phyloP scores from a whole-genome alignment of 2,888 invertebrate species.

The Ashinkailepas kermadecensis region DNA sequence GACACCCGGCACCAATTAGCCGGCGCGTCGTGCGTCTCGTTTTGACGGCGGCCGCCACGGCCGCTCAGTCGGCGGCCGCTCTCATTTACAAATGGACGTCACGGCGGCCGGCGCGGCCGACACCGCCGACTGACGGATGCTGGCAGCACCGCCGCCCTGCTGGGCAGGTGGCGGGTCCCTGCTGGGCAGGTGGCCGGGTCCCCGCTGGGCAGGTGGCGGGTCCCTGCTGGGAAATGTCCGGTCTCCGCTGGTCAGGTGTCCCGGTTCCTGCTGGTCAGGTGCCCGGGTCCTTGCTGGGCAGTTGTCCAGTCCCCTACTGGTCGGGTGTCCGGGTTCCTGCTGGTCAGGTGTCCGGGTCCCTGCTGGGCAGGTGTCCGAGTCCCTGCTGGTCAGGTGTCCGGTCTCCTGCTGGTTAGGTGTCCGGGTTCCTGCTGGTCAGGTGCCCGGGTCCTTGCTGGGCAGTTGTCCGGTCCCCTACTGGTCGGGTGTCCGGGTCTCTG shows the following conservation, averaged over 20 bases:
- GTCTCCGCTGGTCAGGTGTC: too few relatives aligned
- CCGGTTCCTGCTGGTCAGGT: background rate
- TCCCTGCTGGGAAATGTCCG: background rate
- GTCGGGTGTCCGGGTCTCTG: too few relatives aligned
- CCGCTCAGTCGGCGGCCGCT: background rate
- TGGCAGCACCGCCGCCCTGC: constrained; percentile 5
- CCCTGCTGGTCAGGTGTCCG: too few relatives aligned
- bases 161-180: background rate
- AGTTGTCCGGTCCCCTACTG: too few relatives aligned
- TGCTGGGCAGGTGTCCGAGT: too few relatives aligned
- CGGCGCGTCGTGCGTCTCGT: background rate
- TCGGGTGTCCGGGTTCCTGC: too few relatives aligned
- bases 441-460: too few relatives aligned
- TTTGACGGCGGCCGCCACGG: background rate
- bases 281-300: background rate
- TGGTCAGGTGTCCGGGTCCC: too few relatives aligned
- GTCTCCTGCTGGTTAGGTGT: too few relatives aligned
- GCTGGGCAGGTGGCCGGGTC: background rate
- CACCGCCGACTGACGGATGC: background rate
- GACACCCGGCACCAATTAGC: background rate
- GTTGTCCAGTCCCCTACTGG: background rate
- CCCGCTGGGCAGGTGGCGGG: background rate
- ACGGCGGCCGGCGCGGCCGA: background rate
- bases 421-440: too few relatives aligned
- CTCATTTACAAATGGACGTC: background rate